These are phyloP conservation scores for Sandelia bainsii DNA, from an alignment of 2,797 vertebrate species.

Conservation along the genomic window DNA sequence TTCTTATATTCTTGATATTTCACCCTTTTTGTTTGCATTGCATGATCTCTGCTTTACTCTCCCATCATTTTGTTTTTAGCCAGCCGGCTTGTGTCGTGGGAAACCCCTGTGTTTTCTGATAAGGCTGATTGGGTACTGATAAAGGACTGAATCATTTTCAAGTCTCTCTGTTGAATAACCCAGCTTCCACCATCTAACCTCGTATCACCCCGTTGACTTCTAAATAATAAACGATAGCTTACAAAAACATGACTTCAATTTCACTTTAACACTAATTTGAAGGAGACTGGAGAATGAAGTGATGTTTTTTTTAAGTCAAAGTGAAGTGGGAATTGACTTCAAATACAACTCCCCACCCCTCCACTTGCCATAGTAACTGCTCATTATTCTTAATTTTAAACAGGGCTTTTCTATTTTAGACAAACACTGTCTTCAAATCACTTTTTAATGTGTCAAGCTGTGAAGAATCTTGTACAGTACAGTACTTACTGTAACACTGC, in stretches of 20 bases:
- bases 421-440: no score
- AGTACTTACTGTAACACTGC: no score
- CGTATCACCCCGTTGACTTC: conserved; percentile 32
- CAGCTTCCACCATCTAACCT: conserved; percentile 52
- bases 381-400: no score
- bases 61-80: conserved; percentile 43
- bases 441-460: no score
- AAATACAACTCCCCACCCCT: not conserved
- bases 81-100: conserved; percentile 66
- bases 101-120: conserved; percentile 70
- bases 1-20: conserved; percentile 31
- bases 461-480: no score
- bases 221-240: conserved; percentile 49
- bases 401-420: no score
- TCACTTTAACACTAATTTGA: conserved; percentile 24
- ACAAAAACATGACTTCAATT: conserved; percentile 41
- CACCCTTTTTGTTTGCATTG: conserved; percentile 48
- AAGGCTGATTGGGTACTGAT: conserved; percentile 75
- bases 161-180: conserved; percentile 45
- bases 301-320: not conserved
- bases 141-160: conserved; percentile 53
- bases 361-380: no score
- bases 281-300: not conserved
- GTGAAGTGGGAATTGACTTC: not conserved
- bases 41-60: conserved; percentile 24